Evolutionary conservation across 1,140 invertebrate species (phyloP), one percentile per base, ranked within the genome.

Genomic region (Ceratosolen fusciceps): DNA sequence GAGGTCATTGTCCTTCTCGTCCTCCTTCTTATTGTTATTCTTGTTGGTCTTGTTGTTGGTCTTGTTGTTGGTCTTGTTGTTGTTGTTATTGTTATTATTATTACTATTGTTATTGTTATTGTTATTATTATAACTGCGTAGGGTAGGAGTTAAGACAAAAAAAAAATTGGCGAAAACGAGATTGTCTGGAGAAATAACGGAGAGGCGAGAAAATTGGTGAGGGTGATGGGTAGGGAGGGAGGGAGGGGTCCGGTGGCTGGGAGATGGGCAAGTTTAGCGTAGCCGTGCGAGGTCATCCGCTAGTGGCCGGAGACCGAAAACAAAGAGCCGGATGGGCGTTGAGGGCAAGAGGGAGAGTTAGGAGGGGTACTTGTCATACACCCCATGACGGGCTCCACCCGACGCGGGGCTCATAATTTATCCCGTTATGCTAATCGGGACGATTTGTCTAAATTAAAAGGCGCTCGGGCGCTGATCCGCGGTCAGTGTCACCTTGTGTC

Each of bases 381-480:
- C 81, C 80, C 71, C 52, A 67, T 82, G 75, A 80, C 60, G 75
- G 67, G 70, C n/a, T 10, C 2, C 5, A n/a, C 60, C 37, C 60
- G 16, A 39, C 68, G 52, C 78, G 77, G n/a, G n/a, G 8, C 8
- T 43, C 74, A 88, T 91, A 90, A 91, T 90, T 91, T 90, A 90
- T 91, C 87, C 89, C 87, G 88, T 91, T 90, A 91, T 91, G 90
- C 89, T 91, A 91, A 91, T 91, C 90, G 87, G 79, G 82, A 88
- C 88, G 88, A 91, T 91, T 91, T 90, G 89, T 91, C 90, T 90
- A 91, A 91, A 91, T 91, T 91, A 91, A 91, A 91, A 91, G 89
- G 87, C 87, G 89, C 89, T 86, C 85, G 82, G 58, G 81, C 60
- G 49, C 77, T 88, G 87, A 88, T 90, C 87, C 87, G 85, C 34